Evolutionary conservation across 2,797 vertebrate genomes (phyloP), one percentile per base, ranked within the genome.

Genomic region (Echiichthys vipera): DNA sequence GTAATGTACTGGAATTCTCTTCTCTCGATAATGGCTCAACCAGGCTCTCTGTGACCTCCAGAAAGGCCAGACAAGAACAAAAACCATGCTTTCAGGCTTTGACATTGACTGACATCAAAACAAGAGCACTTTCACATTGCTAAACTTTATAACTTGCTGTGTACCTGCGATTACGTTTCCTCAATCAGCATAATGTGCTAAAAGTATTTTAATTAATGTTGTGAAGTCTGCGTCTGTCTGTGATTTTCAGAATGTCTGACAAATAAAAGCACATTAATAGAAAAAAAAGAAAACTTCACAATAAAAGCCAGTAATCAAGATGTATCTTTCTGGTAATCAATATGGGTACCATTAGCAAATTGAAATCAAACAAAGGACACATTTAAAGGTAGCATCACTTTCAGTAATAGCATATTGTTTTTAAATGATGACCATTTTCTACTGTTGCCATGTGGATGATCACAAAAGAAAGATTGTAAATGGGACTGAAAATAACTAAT

Each of bases 1-100:
- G 59, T 83, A 67, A 83, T 84, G 68, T 64, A 63, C 58, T 58
- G 76, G 74, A 84, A 86, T 68, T 56, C 69, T 74, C 30, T 36
- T 29, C 67, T 78, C 27, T 65, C 39, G 20, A 32, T 71, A 84
- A 85, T 65, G 68, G 74, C 54, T 65, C 57, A 45, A 53, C 18
- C 50, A 43, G 57, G 25, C 61, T 51, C 29, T 71, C 49, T 47
- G 34, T 55, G 51, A 68, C 62, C 62, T 84, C 34, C 49, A 79
- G 27, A 20, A 43, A 57, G 42, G 43, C 59, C 55, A 14, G 40
- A 34, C 7, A 73, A 55, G 56, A 56, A 65, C 45, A 54, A 34
- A 37, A 65, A 45, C 0, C 45, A 42, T 6, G 18, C 15, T 55
- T 11, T 20, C 18, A 45, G 39, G 39, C 66, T 58, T 15, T 69